phyloP scores from a whole-genome alignment of 1,140 invertebrate genomes.

The Dreissena polymorpha region DNA sequence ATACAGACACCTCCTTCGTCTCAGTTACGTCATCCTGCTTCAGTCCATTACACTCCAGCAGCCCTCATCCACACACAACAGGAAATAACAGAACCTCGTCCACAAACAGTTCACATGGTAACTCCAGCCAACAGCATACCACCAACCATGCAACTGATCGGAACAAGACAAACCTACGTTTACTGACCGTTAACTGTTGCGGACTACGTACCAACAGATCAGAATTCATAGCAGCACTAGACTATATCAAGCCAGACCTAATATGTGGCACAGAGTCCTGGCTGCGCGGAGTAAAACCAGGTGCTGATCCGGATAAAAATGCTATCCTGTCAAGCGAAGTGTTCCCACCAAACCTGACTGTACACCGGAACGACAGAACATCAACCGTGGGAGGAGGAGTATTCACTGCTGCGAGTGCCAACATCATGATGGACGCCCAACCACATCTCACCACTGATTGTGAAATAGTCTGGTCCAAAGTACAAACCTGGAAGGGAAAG shows the following conservation, averaged over 20 bases:
- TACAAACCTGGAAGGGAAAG: too few relatives aligned
- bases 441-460: too few relatives aligned
- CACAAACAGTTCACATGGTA: slow-evolving; percentile 2
- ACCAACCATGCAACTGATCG: neutral
- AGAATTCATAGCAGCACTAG: slow-evolving; percentile 5
- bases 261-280: slow-evolving; percentile 39
- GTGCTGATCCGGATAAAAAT: slow-evolving; percentile 35
- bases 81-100: slow-evolving; percentile 2
- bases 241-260: slow-evolving; percentile 35
- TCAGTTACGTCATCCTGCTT: too few relatives aligned
- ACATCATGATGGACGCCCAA: too few relatives aligned
- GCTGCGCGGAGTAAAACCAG: slow-evolving; percentile 39
- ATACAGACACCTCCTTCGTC: too few relatives aligned
- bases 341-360: slow-evolving; percentile 22
- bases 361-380: too few relatives aligned
- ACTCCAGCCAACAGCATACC: neutral
- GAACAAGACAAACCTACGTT: slow-evolving; percentile 22
- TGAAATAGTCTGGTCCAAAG: too few relatives aligned
- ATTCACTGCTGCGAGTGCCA: too few relatives aligned
- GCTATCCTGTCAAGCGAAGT: slow-evolving; percentile 36
- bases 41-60: neutral
- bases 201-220: slow-evolving; percentile 9
- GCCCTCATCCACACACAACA: neutral
- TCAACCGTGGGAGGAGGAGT: too few relatives aligned
- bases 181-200: slow-evolving; percentile 29